Conservation (phyloP, 2,113 vertebrate genomes). For the Phocoena sinus region DNA sequence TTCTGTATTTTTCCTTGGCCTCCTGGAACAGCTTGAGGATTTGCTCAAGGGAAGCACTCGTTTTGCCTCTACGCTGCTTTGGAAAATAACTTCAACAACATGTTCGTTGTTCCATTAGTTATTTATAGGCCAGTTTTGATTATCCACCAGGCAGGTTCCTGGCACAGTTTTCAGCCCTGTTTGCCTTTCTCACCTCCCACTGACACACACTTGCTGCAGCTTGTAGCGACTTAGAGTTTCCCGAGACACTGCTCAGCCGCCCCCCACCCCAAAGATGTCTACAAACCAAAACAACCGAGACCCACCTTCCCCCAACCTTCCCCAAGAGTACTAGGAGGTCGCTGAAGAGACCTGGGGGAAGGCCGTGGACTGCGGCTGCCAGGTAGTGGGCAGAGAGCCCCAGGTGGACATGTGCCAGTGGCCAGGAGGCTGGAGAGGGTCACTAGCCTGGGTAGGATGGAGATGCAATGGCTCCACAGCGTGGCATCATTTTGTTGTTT, state of each 20-base stretch:
- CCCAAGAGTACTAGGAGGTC: not conserved
- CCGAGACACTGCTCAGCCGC: conserved; percentile 48
- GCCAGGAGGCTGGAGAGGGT: not conserved
- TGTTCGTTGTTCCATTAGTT: conserved; percentile 17
- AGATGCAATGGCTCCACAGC: not conserved
- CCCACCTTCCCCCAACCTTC: not conserved
- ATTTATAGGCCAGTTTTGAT: conserved; percentile 72
- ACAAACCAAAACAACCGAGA: conserved; percentile 16
- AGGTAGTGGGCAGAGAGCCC: too few relatives aligned
- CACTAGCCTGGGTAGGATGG: not conserved
- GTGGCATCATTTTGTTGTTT: not conserved
- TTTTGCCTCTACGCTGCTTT: not conserved
- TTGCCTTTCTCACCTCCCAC: conserved; percentile 71
- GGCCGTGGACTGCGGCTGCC: not conserved
- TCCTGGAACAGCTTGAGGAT: conserved; percentile 8
- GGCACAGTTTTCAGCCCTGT: conserved; percentile 57
- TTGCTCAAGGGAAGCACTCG: conserved; percentile 2
- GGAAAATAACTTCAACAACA: conserved; percentile 48
- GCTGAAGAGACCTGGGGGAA: not conserved
- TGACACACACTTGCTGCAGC: conserved; percentile 32
- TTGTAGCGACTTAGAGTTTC: conserved; percentile 57
- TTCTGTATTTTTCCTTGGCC: not conserved
- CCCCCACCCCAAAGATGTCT: not conserved
- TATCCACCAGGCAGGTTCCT: conserved; percentile 63
- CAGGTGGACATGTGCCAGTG: not conserved